Base-by-base conservation (phyloP, 2,797 vertebrate genomes). In the Macropodus opercularis region DNA sequence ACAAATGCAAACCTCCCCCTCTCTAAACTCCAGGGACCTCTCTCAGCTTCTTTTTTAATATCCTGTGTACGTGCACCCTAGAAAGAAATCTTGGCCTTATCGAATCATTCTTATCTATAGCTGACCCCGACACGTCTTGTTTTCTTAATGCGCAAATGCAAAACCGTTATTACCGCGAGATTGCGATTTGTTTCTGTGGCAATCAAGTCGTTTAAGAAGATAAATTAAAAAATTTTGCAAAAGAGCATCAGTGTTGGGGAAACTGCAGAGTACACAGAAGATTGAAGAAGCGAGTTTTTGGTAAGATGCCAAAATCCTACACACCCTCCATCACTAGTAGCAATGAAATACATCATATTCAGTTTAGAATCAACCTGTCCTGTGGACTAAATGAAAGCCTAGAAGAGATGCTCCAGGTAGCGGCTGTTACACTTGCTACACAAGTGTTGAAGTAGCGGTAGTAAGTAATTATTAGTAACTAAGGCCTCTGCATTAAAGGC, bases 31-130 rank as follows among this genome's bases (percentile, higher is more conserved):
- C 42, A 72, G 83, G 75, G 83, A 68, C 75, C 59, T 79, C 52
- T 51, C 22, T 17, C 3, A 0, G 50, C 31, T 50, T 78, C 72
- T 84, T 88, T 90, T 89, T 91, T 91, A 90, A 92, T 92, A 91
- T 92, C 89, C 87, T 90, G 89, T 89, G 76, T 72, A 49, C 36
- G 42, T 63, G 51, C 66, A 63, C 72, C 4, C 23, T 34, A 49
- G 14, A 60, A 63, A n/a, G n/a, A 31, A 48, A 38, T 32, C 34
- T 44, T 23, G n/a, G 31, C 39, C 44, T 56, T 49, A 49, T 65
- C 44, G 17, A 0, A 34, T 62, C 1, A 50, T 31, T 44, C 31
- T 7, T 12, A 32, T 46, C 43, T 53, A 15, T 62, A 48, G 36
- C 39, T 50, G 27, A 64, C 34, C 21, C n/a, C 14, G 19, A 72